Percentiles rank a stretch among this genome's conserved stretches.
Evolutionary conservation across 1,140 invertebrate species (phyloP).

Genomic region (Aporrectodea caliginosa): DNA sequence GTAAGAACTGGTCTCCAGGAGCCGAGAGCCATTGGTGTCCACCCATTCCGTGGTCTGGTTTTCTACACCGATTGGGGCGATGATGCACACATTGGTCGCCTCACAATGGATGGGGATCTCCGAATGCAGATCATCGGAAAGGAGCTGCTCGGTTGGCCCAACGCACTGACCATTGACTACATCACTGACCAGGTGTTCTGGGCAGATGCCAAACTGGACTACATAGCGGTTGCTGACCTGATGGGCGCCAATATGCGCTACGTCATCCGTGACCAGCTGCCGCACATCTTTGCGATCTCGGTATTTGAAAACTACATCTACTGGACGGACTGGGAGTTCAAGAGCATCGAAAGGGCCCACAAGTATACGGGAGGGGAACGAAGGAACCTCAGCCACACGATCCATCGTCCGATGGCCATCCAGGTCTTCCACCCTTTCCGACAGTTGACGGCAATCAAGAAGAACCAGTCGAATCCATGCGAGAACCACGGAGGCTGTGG

Average conservation of each 20-base stretch:
- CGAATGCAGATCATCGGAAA: slow-evolving; percentile 83
- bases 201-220: slow-evolving; percentile 92
- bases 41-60: slow-evolving; percentile 70
- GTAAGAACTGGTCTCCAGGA: slow-evolving; percentile 66
- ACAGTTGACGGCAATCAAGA: slow-evolving; percentile 59
- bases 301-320: slow-evolving; percentile 89
- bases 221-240: slow-evolving; percentile 71
- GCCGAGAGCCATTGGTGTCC: slow-evolving; percentile 87
- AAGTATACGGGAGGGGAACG: slow-evolving; percentile 91
- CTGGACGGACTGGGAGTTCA: slow-evolving; percentile 88
- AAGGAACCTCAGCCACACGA: slow-evolving; percentile 81
- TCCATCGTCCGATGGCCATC: slow-evolving; percentile 83
- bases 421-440: slow-evolving; percentile 64
- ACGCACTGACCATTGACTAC: slow-evolving; percentile 93
- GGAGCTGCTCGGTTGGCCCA: slow-evolving; percentile 81
- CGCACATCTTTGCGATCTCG: slow-evolving; percentile 93
- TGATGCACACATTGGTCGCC: slow-evolving; percentile 88
- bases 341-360: slow-evolving; percentile 86
- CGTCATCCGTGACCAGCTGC: slow-evolving; percentile 55
- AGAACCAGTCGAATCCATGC: slow-evolving; percentile 58
- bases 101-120: slow-evolving; percentile 90
- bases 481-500: slow-evolving; percentile 57
- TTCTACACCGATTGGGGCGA: slow-evolving; percentile 99
- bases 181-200: slow-evolving; percentile 92
- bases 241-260: slow-evolving; percentile 41